Base-by-base conservation (phyloP, 2,113 vertebrate genomes). In the Cyprinodon tularosa region DNA sequence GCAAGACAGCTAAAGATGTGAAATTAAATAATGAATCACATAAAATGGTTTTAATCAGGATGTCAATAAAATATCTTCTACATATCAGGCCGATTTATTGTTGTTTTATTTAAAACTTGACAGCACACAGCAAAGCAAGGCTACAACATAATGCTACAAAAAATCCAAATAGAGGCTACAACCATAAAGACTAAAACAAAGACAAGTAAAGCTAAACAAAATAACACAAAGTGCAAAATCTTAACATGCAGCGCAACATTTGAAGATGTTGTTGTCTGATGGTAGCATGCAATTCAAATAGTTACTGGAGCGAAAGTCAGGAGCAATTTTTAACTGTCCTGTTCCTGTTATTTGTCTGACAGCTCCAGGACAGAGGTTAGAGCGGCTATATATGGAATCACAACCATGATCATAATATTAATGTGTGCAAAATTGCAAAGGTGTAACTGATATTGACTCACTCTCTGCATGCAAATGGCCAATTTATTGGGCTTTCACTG, bases 1-100 rank as follows among this genome's bases (percentile, higher is more conserved):
- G 65, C 36, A 75, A 60, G n/a, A 72, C 82, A 82, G 80, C 72
- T 29, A 60, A 8, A 70, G 80, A 83, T 74, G 83, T 71, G 73
- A 75, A 86, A 74, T 80, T 64, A 69, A 63, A 78, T 39, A 68
- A 71, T 71, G 68, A 42, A 61, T 44, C 68, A 59, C 36, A 53
- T 61, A 15, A 37, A 61, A 64, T 45, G 15, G n/a, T 47, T 72
- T 76, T 71, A 42, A 73, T 47, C 42, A 66, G n/a, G 22, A 42
- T 47, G 66, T 71, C 66, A 38, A 66, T 42, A 66, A 77, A 67
- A 17, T 53, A 15, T 42, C 62, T 48, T 78, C 70, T 66, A 29
- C 5, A 8, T 6, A 9, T 42, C 42, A 4, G 1, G 4, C 9
- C 29, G 1, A 4, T 53, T 20, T 53, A 20, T 53, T 53, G 4